phyloP scores from a whole-genome alignment of 1,140 invertebrate species.

The Papilio polytes region DNA sequence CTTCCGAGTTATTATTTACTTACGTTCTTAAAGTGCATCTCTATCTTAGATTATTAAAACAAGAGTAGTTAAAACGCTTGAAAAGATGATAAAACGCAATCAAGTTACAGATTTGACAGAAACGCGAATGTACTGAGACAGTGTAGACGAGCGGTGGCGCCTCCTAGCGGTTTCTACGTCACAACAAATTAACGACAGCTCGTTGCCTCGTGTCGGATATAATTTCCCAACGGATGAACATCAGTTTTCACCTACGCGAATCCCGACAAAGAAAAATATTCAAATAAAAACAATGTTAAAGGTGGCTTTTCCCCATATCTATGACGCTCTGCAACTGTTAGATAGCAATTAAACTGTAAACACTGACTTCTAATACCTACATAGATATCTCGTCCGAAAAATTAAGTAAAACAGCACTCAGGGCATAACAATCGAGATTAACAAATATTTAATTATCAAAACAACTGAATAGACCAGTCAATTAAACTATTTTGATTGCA shows the following conservation, averaged over 20 bases:
- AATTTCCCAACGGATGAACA: conserved; percentile 70
- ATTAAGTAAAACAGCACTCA: no score
- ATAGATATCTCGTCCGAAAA: no score
- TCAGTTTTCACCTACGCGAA: conserved; percentile 22
- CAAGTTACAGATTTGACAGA: background rate
- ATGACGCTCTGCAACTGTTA: background rate
- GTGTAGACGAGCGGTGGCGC: background rate
- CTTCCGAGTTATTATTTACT: no score
- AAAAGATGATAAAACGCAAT: background rate
- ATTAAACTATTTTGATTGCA: background rate
- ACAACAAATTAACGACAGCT: conserved; percentile 71
- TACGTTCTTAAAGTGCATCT: background rate
- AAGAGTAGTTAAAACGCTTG: background rate
- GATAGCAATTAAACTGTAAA: no score
- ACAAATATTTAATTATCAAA: background rate
- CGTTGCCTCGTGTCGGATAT: conserved; percentile 59
- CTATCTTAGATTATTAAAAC: background rate
- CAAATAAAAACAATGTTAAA: background rate
- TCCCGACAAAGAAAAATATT: background rate
- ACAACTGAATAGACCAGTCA: background rate
- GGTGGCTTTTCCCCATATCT: background rate
- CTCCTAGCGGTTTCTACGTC: conserved; percentile 46
- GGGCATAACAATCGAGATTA: background rate
- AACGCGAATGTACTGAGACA: background rate
- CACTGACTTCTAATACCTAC: no score